A percentile compares a stretch with the other conserved stretches of the same genome.
Evolutionary conservation across 35 echinoderm and acorn worm genomes (phyloP).

Genomic region (Ophiothrix spiculata): DNA sequence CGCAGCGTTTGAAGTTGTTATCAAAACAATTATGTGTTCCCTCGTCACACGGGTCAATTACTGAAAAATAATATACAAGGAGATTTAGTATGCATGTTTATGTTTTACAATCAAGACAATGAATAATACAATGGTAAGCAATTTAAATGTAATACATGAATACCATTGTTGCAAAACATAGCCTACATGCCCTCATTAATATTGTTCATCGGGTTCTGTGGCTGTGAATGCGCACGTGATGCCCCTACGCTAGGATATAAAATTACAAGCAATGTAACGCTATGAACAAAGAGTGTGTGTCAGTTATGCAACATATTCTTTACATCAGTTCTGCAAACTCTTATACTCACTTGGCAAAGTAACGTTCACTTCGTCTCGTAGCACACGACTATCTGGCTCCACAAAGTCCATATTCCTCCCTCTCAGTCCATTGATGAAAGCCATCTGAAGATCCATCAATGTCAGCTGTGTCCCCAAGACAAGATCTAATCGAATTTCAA

Average conservation of each 20-base stretch:
- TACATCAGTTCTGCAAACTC: not conserved
- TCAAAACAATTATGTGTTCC: not conserved
- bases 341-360: constrained; percentile 11
- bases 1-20: not conserved
- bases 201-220: not conserved
- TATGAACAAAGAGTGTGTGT: not conserved
- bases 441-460: not conserved
- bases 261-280: not conserved
- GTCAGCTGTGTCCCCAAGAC: not conserved
- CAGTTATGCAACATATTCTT: not conserved
- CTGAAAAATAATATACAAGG: not conserved
- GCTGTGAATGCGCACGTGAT: not conserved
- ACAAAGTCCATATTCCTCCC: constrained; percentile 2
- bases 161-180: not conserved
- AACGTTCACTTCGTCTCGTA: not conserved
- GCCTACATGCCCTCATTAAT: no score
- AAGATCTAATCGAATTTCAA: constrained; percentile 6
- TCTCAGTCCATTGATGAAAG: constrained; percentile 8
- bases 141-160: not conserved
- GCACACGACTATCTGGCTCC: constrained; percentile 1
- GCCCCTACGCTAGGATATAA: not conserved
- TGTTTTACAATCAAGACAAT: not conserved
- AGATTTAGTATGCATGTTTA: not conserved
- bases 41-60: constrained; percentile 21
- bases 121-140: not conserved